phyloP scores from a whole-genome alignment of 2,113 vertebrate genomes.

The Mustelus asterias region DNA sequence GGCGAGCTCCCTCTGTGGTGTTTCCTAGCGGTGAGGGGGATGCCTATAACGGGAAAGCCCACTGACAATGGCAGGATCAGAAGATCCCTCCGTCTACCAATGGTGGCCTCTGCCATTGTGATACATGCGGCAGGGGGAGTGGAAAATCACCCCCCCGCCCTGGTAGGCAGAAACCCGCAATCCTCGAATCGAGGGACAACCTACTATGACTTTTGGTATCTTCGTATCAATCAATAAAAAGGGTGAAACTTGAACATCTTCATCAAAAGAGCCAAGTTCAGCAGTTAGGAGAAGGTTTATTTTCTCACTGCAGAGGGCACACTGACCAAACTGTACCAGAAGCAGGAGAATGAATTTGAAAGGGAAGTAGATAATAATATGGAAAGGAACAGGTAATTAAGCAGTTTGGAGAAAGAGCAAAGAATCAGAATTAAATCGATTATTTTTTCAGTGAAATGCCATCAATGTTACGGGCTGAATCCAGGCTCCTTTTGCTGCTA shows the following conservation, averaged over 20 bases:
- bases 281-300: not conserved
- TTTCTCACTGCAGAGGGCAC: not conserved
- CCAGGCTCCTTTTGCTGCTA: too few species aligned
- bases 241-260: not conserved
- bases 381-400: not conserved
- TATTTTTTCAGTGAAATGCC: not conserved
- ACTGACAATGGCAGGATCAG: too few species aligned
- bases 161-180: not conserved
- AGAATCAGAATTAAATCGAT: not conserved
- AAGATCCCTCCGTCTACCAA: too few species aligned
- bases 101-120: too few species aligned
- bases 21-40: too few species aligned
- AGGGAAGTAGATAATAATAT: not conserved
- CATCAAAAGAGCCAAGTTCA: not conserved
- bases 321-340: not conserved
- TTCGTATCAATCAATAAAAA: not conserved
- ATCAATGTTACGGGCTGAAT: not conserved
- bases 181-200: not conserved
- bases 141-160: too few species aligned
- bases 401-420: not conserved
- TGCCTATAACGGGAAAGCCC: too few species aligned
- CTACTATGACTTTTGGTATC: not conserved
- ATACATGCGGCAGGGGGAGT: too few species aligned
- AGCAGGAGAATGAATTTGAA: not conserved
- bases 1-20: too few species aligned